Evolutionary conservation across 2,888 invertebrate genomes (phyloP), one percentile per base, ranked within the genome.

Genomic region (Blera fallax): DNA sequence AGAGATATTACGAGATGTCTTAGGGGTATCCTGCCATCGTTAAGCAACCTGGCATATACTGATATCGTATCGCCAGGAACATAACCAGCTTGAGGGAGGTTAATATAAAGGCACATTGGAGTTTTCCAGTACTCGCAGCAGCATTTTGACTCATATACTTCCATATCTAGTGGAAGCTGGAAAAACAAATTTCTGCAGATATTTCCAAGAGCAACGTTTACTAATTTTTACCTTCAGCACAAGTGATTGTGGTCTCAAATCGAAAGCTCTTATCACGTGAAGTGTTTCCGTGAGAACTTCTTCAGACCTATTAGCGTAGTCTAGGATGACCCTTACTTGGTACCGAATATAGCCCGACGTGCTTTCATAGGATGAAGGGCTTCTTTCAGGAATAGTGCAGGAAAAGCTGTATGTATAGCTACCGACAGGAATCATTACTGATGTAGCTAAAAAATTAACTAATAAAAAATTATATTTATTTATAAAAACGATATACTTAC

Each of bases 301-400:
- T 10, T 81, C 69, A 10, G 24, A 14, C 8, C 54, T 83, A 37
- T 87, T 87, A n/a, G 88, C 74, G 37, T 87, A 84, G 10, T 88
- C 88, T n/a, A 90, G 34, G 43, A 88, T 80, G 8, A 90, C 87
- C 45, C 88, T 87, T 18, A 91, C n/a, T 5, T 87, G 88, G 45
- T 91, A 91, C 3, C 90, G 89, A 58, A 91, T 88, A 18, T 88
- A 88, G 1, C 91, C 91, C 16, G 88, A 83, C 1, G 67, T 11
- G 0, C 89, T 89, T 24, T 91, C 90, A 72, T 87, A 89, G 11
- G 89, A 89, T 3, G 90, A 88, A 8, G 91, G 90, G 52, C 90
- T 89, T 18, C 81, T 88, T 10, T 65, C 67, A 0, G 91, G 91
- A 45, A 91, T 70, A 34, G 88, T 87, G 7, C 90, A 89, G n/a